Conservation (phyloP, 1,140 invertebrate species). For the Mycetomoellerius zeteki region DNA sequence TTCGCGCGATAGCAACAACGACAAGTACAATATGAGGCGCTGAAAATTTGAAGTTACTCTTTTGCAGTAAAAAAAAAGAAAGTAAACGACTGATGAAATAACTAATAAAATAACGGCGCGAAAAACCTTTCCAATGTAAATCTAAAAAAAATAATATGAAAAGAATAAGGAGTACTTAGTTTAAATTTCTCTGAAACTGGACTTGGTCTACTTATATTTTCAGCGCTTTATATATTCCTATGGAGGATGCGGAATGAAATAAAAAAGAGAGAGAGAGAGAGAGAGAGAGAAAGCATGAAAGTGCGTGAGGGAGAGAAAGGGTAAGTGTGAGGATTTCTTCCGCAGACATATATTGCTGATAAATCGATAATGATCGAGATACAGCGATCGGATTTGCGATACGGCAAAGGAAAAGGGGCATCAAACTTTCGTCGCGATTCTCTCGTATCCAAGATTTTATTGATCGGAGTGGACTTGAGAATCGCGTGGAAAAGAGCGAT, state of each 20-base stretch:
- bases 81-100: too few relatives aligned
- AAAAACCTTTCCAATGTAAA: neutral
- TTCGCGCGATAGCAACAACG: conserved; percentile 59
- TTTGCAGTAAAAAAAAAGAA: neutral
- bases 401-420: neutral
- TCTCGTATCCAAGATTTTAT: neutral
- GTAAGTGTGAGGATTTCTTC: conserved; percentile 46
- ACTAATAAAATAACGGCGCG: neutral
- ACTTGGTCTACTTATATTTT: neutral
- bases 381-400: conserved; percentile 25
- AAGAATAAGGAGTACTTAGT: neutral
- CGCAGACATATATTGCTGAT: neutral
- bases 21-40: conserved; percentile 59
- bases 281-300: conserved; percentile 67
- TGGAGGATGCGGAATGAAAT: conserved; percentile 57
- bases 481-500: conserved; percentile 10
- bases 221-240: conserved; percentile 29
- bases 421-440: neutral
- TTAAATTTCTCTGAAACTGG: neutral
- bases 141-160: too few relatives aligned
- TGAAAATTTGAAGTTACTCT: neutral
- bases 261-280: conserved; percentile 67
- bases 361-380: conserved; percentile 27
- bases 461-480: neutral
- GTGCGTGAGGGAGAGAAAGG: conserved; percentile 44